Evolutionary conservation across 2,113 vertebrate species (phyloP).

Genomic region (Psammodynastes pulverulentus): DNA sequence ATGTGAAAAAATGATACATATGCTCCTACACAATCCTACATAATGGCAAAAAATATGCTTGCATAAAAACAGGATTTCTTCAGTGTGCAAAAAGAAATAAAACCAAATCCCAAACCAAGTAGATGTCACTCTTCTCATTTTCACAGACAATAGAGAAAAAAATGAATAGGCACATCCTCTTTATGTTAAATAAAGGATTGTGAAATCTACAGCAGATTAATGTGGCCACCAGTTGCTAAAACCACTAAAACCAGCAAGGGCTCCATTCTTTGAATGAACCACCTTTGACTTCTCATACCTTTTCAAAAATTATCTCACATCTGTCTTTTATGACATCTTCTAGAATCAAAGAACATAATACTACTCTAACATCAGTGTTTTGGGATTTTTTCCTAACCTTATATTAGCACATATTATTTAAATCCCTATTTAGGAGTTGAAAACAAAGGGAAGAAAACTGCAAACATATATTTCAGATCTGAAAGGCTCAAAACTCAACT

Average conservation of each 20-base stretch:
- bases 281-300: conserved; percentile 35
- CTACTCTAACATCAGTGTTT: conserved; percentile 24
- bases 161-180: conserved; percentile 13
- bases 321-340: conserved; percentile 28
- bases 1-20: conserved; percentile 4
- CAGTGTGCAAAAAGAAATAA: conserved; percentile 8
- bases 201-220: background rate
- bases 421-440: conserved; percentile 25
- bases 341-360: conserved; percentile 35
- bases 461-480: conserved; percentile 27
- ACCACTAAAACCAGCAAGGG: conserved; percentile 20
- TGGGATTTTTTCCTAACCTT: conserved; percentile 28
- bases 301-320: conserved; percentile 34
- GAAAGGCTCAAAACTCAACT: conserved; percentile 24
- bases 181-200: conserved; percentile 5
- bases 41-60: background rate
- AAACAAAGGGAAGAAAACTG: conserved; percentile 24
- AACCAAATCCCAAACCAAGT: background rate
- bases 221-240: conserved; percentile 20
- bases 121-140: background rate
- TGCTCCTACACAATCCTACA: background rate
- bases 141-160: background rate
- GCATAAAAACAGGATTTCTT: conserved; percentile 1
- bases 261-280: conserved; percentile 28
- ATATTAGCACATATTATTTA: conserved; percentile 30